Base-by-base conservation (phyloP, 2,797 vertebrate genomes). In the Caiman crocodilus region DNA sequence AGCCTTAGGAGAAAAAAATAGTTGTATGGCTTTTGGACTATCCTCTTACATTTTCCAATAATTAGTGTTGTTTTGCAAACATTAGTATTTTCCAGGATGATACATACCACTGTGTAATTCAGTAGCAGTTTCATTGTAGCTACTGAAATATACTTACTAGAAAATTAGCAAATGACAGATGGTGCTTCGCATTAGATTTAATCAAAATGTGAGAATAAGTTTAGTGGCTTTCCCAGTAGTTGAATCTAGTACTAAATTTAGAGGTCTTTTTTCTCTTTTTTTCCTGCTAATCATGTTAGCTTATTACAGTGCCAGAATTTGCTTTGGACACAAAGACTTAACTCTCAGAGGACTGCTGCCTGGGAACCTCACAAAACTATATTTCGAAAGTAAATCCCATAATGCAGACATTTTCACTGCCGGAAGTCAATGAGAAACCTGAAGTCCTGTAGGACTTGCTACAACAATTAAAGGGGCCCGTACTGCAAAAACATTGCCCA, bases 41-140 rank as follows among this genome's bases (percentile, higher is more conserved):
- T 6, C 28, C 42, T 79, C 69, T 64, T 79, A 84, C 20, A 71
- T 90, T 86, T 96, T 94, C 25, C 82, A 69, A 28, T 79, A 77
- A 88, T 90, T 82, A 81, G 58, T 5, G 75, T 61, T 88, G 58
- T 85, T 84, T 85, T 55, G 57, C 35, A 88, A 95, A 94, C 88
- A 81, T 80, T 1, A 3, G 23, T 79, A 4, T 64, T 75, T 58
- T 87, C 94, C 57, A 90, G 78, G 64, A 86, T 69, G 9, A 25
- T 65, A 32, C 26, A 25, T 65, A 32, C 26, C n/a, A 67, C 15
- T 65, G 18, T 86, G 8, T 10, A 90, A 69, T 25, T 82, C 23
- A 55, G 30, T 0, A 90, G 18, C 3, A 79, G 20, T 32, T 75
- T 93, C 69, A 94, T 23, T 26, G 75, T 56, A 85, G 57, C 20